Conservation (phyloP, 92 coral and sea anemone species). For the Zoanthus sansibaricus region DNA sequence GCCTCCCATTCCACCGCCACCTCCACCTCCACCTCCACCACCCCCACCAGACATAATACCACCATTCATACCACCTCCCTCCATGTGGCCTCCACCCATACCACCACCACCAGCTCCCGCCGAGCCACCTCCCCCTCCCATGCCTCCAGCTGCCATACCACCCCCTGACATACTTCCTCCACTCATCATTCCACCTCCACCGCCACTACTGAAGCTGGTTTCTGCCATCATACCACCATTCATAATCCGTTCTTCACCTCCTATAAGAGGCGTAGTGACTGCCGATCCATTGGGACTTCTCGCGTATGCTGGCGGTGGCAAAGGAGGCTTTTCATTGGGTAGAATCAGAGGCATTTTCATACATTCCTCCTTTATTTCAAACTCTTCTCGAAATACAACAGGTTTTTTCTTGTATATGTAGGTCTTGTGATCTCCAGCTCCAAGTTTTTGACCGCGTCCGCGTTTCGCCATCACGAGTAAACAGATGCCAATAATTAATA, state of each 20-base stretch:
- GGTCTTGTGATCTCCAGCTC: slow-evolving; percentile 82
- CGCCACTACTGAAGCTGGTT: slow-evolving; percentile 30
- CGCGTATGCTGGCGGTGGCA: slow-evolving; percentile 95
- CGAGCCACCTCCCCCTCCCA: slow-evolving; percentile 4
- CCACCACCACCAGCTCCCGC: slow-evolving; percentile 7
- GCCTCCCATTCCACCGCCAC: slow-evolving; percentile 23
- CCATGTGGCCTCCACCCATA: slow-evolving; percentile 37
- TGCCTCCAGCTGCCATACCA: not conserved
- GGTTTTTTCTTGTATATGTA: slow-evolving; percentile 95
- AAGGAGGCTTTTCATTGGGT: slow-evolving; percentile 96
- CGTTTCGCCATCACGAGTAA: slow-evolving; percentile 83
- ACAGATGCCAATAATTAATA: slow-evolving; percentile 86
- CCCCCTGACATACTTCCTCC: slow-evolving; percentile 41
- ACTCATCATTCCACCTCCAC: slow-evolving; percentile 30
- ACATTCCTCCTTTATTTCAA: slow-evolving; percentile 86
- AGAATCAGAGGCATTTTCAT: slow-evolving; percentile 88
- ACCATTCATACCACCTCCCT: slow-evolving; percentile 12
- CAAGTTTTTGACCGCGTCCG: slow-evolving; percentile 73
- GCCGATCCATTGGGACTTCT: slow-evolving; percentile 88
- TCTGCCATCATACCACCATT: slow-evolving; percentile 46
- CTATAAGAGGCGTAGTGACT: slow-evolving; percentile 74
- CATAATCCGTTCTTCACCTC: slow-evolving; percentile 50
- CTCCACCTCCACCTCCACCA: slow-evolving; percentile 1
- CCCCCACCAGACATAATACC: slow-evolving; percentile 34
- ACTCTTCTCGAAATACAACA: slow-evolving; percentile 95